Evolutionary conservation across 1,140 invertebrate species (phyloP), one percentile per base, ranked within the genome.

Genomic region (Platyscapa corneri): DNA sequence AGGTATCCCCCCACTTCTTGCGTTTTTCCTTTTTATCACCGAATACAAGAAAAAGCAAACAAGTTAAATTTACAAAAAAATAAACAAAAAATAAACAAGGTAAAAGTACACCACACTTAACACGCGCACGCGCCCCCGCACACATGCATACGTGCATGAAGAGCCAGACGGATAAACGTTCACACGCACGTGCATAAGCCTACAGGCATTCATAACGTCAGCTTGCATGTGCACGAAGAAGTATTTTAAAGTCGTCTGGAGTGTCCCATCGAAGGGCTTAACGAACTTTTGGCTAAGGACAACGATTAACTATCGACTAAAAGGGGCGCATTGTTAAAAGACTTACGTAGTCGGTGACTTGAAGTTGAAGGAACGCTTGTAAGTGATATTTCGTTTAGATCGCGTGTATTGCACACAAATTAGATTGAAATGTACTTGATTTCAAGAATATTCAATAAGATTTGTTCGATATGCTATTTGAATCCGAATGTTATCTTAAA

Each of bases 21-120:
- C 84, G 86, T 90, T 90, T 90, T 90, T 88, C 87, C 87, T 90
- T 90, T 88, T 89, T 87, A 87, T 74, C 87, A 88, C 88, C 60
- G 82, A 84, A 70, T 37, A 82, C 37, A 56, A n/a, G n/a, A 53
- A 53, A 67, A 34, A 70, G 7, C 37, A 23, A 42, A 27, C 23
- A 42, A 42, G 37, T 74, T 74, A 27, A 74, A 74, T 74, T 74
- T 42, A 20, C 39, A 8, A 74, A 7, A 42, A 12, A 39, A 23
- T 32, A 23, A 67, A 14, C 3, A 3, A 60, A 14, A 27, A 23
- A 60, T 1, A 60, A 14, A 60, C 3, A 60, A 60, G 23, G 27
- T 10, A 27, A 60, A 27, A 20, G 14, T 23, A 60, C 23, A 60
- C 27, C 23, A 14, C 20, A 60, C 23, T 3, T 27, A 2, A 23